A percentile compares a stretch with the other conserved stretches of the same genome.
These are phyloP conservation scores for Crocuta crocuta DNA, from an alignment of 2,113 vertebrate genomes.

Conservation along the genomic window DNA sequence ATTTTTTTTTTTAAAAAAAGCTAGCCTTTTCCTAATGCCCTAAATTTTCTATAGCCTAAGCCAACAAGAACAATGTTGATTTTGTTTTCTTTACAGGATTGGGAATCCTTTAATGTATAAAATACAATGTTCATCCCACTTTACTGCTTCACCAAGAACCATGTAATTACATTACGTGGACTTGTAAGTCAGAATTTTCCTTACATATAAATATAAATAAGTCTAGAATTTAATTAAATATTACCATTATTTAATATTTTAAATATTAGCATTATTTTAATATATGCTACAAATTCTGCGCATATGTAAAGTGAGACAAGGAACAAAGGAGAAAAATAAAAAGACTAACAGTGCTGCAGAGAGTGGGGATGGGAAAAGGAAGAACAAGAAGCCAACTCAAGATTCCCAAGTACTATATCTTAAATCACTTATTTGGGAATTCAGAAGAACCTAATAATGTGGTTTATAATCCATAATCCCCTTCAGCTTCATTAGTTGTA, in stretches of 20 bases:
- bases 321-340: background rate
- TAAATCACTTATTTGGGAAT: background rate
- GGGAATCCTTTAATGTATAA: background rate
- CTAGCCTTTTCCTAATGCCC: background rate
- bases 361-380: background rate
- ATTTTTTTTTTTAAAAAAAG: background rate
- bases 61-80: background rate
- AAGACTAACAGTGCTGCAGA: background rate
- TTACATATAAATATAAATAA: slow-evolving; percentile 31
- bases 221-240: background rate
- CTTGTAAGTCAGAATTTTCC: background rate
- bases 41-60: background rate
- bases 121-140: background rate
- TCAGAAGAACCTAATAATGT: background rate
- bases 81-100: slow-evolving; percentile 38
- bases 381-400: background rate
- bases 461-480: background rate
- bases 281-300: background rate
- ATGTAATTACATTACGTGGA: background rate
- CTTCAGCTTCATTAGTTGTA: background rate
- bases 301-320: background rate
- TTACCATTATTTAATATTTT: background rate
- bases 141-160: background rate
- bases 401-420: background rate
- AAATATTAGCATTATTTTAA: background rate